Percentiles rank a stretch among this genome's conserved stretches.
These are phyloP conservation scores for Lycia hirtaria DNA, from an alignment of 2,888 invertebrate genomes.

Conservation along the genomic window DNA sequence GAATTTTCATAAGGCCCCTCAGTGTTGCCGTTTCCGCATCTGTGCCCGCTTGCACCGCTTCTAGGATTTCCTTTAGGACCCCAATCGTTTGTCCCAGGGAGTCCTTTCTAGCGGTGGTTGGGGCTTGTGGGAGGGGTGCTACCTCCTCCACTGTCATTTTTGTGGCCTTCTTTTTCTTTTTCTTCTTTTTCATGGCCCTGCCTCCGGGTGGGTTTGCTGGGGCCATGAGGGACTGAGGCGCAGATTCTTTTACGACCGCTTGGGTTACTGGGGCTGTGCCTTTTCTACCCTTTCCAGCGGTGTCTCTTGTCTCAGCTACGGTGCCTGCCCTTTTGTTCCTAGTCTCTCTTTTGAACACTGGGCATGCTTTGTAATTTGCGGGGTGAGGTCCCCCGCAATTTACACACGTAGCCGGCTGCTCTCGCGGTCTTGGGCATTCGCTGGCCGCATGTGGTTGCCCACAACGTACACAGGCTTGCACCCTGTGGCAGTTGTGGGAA, in stretches of 20 bases:
- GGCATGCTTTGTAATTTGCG: background rate
- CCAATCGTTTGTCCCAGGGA: background rate
- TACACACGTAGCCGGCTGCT: background rate
- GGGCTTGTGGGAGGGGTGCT: no score
- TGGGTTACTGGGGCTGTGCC: background rate
- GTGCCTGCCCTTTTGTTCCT: background rate
- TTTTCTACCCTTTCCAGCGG: background rate
- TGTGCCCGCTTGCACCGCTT: background rate
- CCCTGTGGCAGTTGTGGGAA: no score
- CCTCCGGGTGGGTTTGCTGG: background rate
- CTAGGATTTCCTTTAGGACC: background rate
- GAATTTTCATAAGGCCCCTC: background rate
- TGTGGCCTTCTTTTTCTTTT: no score
- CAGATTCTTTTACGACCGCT: background rate
- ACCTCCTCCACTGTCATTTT: no score
- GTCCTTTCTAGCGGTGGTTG: background rate
- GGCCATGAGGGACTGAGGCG: background rate
- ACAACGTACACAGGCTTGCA: background rate
- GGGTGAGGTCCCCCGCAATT: background rate
- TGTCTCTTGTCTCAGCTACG: background rate
- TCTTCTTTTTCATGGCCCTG: background rate
- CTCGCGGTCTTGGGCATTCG: background rate
- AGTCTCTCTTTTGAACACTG: background rate
- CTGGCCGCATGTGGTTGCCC: background rate
- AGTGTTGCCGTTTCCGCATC: background rate